These are phyloP conservation scores for Ceriagrion tenellum DNA, from an alignment of 2,888 invertebrate genomes.

Conservation along the genomic window DNA sequence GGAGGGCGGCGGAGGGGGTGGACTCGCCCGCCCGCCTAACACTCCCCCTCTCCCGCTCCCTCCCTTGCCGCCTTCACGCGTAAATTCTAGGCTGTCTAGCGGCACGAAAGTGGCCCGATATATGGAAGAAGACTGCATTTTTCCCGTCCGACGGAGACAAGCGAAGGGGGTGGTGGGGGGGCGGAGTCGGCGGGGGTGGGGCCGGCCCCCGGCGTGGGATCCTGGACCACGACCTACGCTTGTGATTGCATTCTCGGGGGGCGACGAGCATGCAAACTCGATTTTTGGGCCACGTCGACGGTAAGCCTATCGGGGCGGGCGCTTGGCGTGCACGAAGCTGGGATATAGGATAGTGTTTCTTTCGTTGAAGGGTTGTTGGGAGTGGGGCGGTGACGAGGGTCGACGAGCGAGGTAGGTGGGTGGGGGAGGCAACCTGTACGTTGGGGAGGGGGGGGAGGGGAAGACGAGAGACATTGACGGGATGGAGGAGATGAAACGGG, in stretches of 20 bases:
- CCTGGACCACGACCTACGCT: conserved; percentile 26
- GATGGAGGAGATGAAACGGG: conserved; percentile 45
- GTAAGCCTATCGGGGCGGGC: conserved; percentile 45
- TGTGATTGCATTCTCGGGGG: conserved; percentile 45
- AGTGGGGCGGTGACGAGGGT: conserved; percentile 8
- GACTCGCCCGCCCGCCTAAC: background rate
- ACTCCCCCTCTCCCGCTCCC: background rate
- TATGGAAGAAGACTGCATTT: conserved; percentile 39
- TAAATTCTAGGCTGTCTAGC: conserved; percentile 33
- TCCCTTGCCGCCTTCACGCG: background rate
- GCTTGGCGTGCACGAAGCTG: conserved; percentile 39
- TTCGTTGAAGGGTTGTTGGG: background rate
- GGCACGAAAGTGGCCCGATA: conserved; percentile 16
- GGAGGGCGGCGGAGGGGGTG: background rate
- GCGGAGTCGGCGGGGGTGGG: background rate
- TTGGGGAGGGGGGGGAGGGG: background rate
- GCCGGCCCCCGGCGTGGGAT: conserved; percentile 20
- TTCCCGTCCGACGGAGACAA: background rate
- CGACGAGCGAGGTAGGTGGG: background rate
- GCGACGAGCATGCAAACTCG: conserved; percentile 53
- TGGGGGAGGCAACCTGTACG: background rate
- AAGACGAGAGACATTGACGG: background rate
- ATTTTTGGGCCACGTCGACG: conserved; percentile 53
- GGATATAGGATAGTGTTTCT: conserved; percentile 43
- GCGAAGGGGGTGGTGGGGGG: background rate